Percentiles rank a stretch among this genome's conserved stretches.
Evolutionary conservation across 2,888 invertebrate genomes (phyloP).

Genomic region (Perizoma affinitatum): DNA sequence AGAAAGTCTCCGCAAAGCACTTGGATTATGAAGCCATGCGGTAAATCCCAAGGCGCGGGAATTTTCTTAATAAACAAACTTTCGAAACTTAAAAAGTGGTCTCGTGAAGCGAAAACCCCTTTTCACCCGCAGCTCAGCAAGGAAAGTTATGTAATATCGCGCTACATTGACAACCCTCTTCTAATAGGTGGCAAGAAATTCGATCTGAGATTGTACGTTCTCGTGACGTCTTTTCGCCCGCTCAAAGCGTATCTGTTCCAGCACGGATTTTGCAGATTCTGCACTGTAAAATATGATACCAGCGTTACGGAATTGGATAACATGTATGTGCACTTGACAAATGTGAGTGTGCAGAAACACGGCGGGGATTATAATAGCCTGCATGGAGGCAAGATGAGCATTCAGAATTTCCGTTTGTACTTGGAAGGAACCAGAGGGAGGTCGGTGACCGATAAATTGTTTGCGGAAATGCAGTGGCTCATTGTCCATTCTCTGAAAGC

Average conservation of each 20-base stretch:
- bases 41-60: constrained; percentile 96
- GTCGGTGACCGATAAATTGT: constrained; percentile 94
- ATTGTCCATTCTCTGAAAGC: constrained; percentile 97
- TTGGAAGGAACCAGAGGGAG: constrained; percentile 96
- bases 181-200: constrained; percentile 99
- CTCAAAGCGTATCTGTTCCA: constrained; percentile 96
- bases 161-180: constrained; percentile 97
- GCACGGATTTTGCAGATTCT: constrained; percentile 97
- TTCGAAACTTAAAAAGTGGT: constrained; percentile 96
- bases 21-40: constrained; percentile 99
- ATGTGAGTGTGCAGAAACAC: constrained; percentile 98
- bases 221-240: constrained; percentile 97
- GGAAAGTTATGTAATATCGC: constrained; percentile 98
- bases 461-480: constrained; percentile 94
- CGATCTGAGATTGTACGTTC: constrained; percentile 94
- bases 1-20: constrained; percentile 96
- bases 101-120: constrained; percentile 92
- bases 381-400: constrained; percentile 97
- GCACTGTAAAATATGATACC: constrained; percentile 97
- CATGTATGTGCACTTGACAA: constrained; percentile 98
- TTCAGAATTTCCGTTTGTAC: constrained; percentile 95
- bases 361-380: constrained; percentile 97
- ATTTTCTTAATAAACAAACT: constrained; percentile 98
- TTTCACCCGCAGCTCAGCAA: constrained; percentile 93
- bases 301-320: constrained; percentile 95